Base-by-base conservation (phyloP, 2,888 invertebrate species). In the Cheilosia vulpina region DNA sequence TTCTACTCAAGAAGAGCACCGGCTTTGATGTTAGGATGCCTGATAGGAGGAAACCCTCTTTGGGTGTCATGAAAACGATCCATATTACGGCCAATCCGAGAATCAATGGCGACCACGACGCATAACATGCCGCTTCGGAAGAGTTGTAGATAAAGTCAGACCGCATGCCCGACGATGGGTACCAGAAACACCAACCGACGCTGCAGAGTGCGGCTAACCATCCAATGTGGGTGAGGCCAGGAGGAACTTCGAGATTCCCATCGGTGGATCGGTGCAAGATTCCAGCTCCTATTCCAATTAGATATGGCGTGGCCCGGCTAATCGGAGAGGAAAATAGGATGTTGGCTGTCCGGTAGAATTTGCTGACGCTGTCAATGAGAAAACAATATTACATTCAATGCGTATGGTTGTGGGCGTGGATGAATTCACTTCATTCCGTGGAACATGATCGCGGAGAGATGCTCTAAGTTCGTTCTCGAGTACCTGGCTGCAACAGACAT, bases 321-420 rank as follows among this genome's bases (percentile, higher is more conserved):
- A 95, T 89, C 1, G 94, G 93, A 19, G 95, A 93, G 9, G 93
- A 93, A 89, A 95, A 95, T 77, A 94, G 94, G 87, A 95, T 90
- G 84, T 95, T 94, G 13, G 95, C 95, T 31, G 95, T 95, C 82
- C 95, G 93, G 88, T 95, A 95, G 79, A 95, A 93, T 90, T 95
- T 95, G 89, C 94, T 95, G 58, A 94, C 92, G 88, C 96, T 95
- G 90, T 17, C 0, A 31, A 65, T 19, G 4, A 13, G 5, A 34
- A 55, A 9, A 13, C 7, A 13, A 13, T 11, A 11, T 38, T 31
- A 31, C 15, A 45, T 21, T 3, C 4, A 0, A 34, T 21, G 21
- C 6, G 6, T n/a, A 27, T 6, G 6, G n/a, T 21, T n/a, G 2
- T 7, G 6, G 17, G 17, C 7, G 2, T 24, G 11, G 1, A 9